Evolutionary conservation across 2,113 vertebrate species (phyloP), one percentile per base, ranked within the genome.

Genomic region (Cryptotis parvus): DNA sequence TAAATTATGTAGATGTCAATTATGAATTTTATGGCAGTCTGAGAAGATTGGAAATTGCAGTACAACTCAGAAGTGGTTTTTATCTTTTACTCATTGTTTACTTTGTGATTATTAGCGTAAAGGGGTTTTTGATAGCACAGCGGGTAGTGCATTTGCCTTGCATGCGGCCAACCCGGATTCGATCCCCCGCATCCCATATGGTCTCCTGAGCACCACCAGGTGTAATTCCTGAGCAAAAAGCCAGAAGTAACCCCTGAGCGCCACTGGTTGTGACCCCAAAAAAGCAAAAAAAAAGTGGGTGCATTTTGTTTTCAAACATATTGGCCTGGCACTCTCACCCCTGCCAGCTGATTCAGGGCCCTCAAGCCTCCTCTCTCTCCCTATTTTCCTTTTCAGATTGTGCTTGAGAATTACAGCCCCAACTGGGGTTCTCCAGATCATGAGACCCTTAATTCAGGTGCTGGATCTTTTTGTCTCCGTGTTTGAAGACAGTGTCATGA

Each of bases 231-330:
- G n/a, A n/a, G n/a, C n/a, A n/a, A n/a, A n/a, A n/a, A n/a, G n/a
- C n/a, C n/a, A n/a, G n/a, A n/a, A n/a, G n/a, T n/a, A n/a, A n/a
- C n/a, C n/a, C n/a, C n/a, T n/a, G n/a, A n/a, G n/a, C n/a, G n/a
- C n/a, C n/a, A n/a, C n/a, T n/a, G n/a, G n/a, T n/a, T n/a, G n/a
- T n/a, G n/a, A n/a, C n/a, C n/a, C n/a, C n/a, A n/a, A n/a, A n/a
- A n/a, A n/a, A n/a, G n/a, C n/a, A n/a, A n/a, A n/a, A n/a, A n/a
- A n/a, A n/a, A n/a, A n/a, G n/a, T n/a, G n/a, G n/a, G n/a, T n/a
- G n/a, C n/a, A n/a, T n/a, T 91, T 91, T 83, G 49, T 76, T 88
- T 83, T 77, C 61, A 88, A 83, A 61, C 11, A 27, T 20, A 2
- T 85, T 24, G n/a, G 41, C 61, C n/a, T 81, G 15, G 24, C 3